Evolutionary conservation across 1,140 invertebrate genomes (phyloP).

Genomic region (Manduca sexta): DNA sequence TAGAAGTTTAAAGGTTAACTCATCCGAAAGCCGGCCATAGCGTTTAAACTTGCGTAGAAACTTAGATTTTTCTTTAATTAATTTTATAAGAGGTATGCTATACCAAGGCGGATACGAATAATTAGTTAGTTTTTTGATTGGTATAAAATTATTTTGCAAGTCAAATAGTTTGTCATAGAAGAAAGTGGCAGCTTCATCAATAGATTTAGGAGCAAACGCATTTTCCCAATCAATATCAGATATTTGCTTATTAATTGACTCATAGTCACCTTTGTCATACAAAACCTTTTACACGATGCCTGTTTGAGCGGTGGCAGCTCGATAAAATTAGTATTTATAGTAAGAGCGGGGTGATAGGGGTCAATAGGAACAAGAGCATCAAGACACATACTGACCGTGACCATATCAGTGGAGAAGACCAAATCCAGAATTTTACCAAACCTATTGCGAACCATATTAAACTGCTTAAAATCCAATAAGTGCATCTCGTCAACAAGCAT

Average conservation of each 20-base stretch:
- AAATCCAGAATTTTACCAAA: no score
- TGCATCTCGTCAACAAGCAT: not conserved
- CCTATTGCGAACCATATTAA: not conserved
- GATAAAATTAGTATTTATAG: not conserved
- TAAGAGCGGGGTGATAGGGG: not conserved
- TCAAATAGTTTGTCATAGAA: not conserved
- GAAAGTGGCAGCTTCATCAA: not conserved
- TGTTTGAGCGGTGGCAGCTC: not conserved
- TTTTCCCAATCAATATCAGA: not conserved
- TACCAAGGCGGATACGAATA: not conserved
- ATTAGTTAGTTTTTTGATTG: not conserved
- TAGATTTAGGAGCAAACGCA: not conserved
- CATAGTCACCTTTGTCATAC: not conserved
- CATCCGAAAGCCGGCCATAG: conserved; percentile 11
- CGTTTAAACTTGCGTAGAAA: conserved; percentile 3
- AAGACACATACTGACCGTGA: no score
- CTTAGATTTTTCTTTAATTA: no score
- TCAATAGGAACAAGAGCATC: not conserved
- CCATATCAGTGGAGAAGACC: no score
- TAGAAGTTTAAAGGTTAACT: conserved; percentile 6
- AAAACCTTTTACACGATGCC: not conserved
- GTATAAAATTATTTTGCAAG: not conserved
- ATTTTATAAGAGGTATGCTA: not conserved
- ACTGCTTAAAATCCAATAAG: not conserved
- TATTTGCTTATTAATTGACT: not conserved